Conservation (phyloP, 2,113 vertebrate genomes). For the Indicator maculatus region DNA sequence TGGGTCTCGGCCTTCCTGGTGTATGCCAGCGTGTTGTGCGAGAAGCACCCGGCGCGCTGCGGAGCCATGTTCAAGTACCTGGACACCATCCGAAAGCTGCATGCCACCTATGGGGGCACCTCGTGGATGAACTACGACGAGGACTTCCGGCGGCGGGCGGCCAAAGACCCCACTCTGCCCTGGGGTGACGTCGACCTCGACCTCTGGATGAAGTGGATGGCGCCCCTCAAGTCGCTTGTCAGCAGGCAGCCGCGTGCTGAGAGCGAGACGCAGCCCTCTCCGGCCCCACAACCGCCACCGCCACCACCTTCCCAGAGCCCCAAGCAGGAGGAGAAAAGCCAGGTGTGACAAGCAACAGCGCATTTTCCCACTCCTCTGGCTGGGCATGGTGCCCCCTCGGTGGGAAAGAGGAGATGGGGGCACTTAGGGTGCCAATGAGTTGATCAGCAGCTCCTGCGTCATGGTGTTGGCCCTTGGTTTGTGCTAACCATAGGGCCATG, state of each 20-base stretch:
- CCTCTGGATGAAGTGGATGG: slow-evolving; percentile 73
- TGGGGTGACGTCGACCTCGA: slow-evolving; percentile 68
- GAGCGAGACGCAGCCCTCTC: neutral
- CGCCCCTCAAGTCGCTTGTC: slow-evolving; percentile 52
- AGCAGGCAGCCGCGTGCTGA: slow-evolving; percentile 2
- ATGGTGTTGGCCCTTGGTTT: accelerated
- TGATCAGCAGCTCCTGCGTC: accelerated
- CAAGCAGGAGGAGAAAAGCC: slow-evolving; percentile 59
- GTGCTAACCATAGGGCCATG: accelerated
- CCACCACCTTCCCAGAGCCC: slow-evolving; percentile 4
- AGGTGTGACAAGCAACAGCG: slow-evolving; percentile 32
- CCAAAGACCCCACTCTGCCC: slow-evolving; percentile 58
- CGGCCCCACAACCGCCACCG: neutral
- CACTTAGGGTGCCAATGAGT: neutral
- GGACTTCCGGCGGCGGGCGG: slow-evolving; percentile 64
- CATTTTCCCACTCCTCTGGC: neutral
- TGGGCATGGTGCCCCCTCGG: neutral
- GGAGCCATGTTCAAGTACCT: slow-evolving; percentile 73
- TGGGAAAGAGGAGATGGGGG: neutral
- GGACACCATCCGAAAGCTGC: slow-evolving; percentile 70
- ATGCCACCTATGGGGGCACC: slow-evolving; percentile 65
- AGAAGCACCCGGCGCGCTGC: slow-evolving; percentile 68
- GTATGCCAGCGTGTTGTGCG: slow-evolving; percentile 70
- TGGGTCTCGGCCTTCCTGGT: slow-evolving; percentile 72
- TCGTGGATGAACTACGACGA: slow-evolving; percentile 70